Evolutionary conservation across 2,113 vertebrate genomes (phyloP), one percentile per base, ranked within the genome.

Genomic region (Tretioscincus oriximinensis): DNA sequence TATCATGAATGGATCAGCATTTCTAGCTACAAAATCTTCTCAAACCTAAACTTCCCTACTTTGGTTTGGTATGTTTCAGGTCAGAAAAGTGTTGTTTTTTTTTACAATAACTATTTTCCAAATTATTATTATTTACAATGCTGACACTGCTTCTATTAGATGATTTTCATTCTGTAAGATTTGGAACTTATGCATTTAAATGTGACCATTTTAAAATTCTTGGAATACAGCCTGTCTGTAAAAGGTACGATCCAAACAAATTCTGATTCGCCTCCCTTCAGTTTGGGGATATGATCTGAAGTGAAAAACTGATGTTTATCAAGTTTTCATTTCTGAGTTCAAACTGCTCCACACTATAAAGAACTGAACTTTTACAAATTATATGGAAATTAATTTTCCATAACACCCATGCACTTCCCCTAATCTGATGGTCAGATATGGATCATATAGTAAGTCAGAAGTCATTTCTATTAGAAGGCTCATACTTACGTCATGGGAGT

Each of bases 401-500:
- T 51, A 51, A 51, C 12, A 51, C 49, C 49, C 12, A 51, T 49
- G 49, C 9, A 16, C 54, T 14, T 18, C 54, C 18, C 54, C 14
- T 58, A 58, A 58, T 12, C 54, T 58, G 54, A 29, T 5, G 7
- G 64, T 18, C n/a, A 16, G 65, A 29, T 16, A 5, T 66, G 10
- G 11, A 29, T 16, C 14, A 29, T 18, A 66, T 16, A 6, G 14
- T 31, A 66, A 9, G 3, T 21, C 1, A 1, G 3, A 73, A 29
- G 1, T 7, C 5, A 0, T 1, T 21, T 22, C 58, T 71, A 8
- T 1, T 0, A 0, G 1, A 1, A 1, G 69, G 18, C 6, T 60
- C 35, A 8, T 5, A 96, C 98, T 97, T 92, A 99, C 98, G 97
- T 95, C 88, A 96, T 93, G 68, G 97, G 95, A 73, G 82, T 80